phyloP scores from a whole-genome alignment of 2,888 invertebrate genomes.

The Lycocerus yunnanus region DNA sequence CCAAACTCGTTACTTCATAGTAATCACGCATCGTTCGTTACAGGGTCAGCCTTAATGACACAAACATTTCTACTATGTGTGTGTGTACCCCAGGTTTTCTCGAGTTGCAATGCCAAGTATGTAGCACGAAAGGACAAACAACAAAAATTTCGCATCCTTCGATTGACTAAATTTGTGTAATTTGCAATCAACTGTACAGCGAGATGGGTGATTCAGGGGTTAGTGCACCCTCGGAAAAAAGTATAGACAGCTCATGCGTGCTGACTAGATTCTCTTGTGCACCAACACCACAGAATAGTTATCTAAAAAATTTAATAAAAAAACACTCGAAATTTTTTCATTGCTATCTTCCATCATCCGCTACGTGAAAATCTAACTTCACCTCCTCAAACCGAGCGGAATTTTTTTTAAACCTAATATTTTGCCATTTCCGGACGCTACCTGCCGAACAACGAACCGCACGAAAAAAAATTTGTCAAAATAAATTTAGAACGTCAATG shows the following conservation, averaged over 20 bases:
- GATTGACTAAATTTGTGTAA: slow-evolving; percentile 27
- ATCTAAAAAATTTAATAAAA: background rate
- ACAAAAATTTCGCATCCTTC: background rate
- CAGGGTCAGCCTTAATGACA: slow-evolving; percentile 26
- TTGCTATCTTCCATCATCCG: background rate
- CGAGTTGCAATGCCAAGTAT: background rate
- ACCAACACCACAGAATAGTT: background rate
- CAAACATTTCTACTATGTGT: background rate
- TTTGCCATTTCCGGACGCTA: background rate
- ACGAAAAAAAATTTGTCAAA: background rate
- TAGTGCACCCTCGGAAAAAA: slow-evolving; percentile 37
- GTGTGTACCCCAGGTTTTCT: too few species aligned
- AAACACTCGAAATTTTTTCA: background rate
- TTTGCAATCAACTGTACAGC: slow-evolving; percentile 35
- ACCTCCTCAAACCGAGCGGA: background rate
- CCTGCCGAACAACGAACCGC: background rate
- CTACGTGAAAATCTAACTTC: background rate
- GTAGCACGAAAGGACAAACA: background rate
- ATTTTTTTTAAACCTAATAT: background rate
- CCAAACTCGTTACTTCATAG: slow-evolving; percentile 23
- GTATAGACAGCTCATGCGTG: slow-evolving; percentile 30
- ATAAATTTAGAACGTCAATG: background rate
- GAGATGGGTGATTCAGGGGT: slow-evolving; percentile 35
- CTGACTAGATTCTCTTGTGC: slow-evolving; percentile 5
- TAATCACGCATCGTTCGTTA: slow-evolving; percentile 17